Conservation (phyloP, 2,113 vertebrate genomes). For the Rhodinocichla rosea region DNA sequence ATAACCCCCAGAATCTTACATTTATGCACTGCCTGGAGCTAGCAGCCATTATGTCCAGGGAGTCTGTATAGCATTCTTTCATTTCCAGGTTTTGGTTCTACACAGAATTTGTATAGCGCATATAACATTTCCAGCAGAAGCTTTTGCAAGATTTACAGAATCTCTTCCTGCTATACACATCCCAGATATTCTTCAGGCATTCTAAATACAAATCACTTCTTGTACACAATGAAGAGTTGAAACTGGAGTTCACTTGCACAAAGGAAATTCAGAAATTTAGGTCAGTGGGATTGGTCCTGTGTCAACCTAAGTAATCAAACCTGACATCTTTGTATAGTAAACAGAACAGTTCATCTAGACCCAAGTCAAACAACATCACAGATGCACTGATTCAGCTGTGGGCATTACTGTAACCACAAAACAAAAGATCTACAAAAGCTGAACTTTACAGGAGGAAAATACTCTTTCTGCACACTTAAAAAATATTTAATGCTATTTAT, state of each 20-base stretch:
- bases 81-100: not conserved
- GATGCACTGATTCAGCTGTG: not conserved
- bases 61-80: not conserved
- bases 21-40: not conserved
- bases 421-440: not conserved
- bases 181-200: not conserved
- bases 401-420: not conserved
- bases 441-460: not conserved
- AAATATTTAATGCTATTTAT: not conserved
- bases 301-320: slow-evolving; percentile 17
- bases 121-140: not conserved
- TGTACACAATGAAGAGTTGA: not conserved
- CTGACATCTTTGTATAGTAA: not conserved
- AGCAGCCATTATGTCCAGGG: not conserved
- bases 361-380: not conserved
- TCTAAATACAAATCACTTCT: not conserved
- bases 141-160: not conserved
- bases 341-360: not conserved
- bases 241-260: slow-evolving; percentile 10
- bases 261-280: slow-evolving; percentile 10
- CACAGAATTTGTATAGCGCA: not conserved
- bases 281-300: not conserved
- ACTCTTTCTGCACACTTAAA: not conserved
- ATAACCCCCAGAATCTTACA: not conserved
- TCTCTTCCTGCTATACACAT: not conserved